Evolutionary conservation across 2,888 invertebrate genomes (phyloP).

Genomic region (Lepas anatifera): DNA sequence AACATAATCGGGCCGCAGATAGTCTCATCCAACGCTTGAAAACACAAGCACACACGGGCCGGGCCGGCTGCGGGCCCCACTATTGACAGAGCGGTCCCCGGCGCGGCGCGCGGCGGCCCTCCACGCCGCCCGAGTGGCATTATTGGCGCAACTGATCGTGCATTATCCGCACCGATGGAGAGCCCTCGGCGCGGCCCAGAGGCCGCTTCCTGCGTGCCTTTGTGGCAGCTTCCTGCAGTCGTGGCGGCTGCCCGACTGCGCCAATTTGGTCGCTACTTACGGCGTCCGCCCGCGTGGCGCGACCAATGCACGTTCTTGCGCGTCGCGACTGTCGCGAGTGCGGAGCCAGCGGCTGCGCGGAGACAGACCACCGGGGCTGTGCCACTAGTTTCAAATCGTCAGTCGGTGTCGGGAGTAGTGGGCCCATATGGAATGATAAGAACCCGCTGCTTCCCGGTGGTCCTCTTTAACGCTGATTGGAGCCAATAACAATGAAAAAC

Average conservation of each 20-base stretch:
- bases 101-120: not conserved
- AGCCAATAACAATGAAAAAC: no score
- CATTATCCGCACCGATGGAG: not conserved
- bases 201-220: constrained; percentile 3
- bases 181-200: not conserved
- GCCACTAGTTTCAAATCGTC: no score
- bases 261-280: constrained; percentile 5
- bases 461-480: no score
- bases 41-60: constrained; percentile 2
- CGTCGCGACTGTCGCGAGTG: no score
- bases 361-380: no score
- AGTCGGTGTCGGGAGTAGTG: no score
- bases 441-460: no score
- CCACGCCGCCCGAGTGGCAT: not conserved
- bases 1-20: not conserved
- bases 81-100: not conserved
- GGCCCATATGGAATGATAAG: no score
- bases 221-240: not conserved
- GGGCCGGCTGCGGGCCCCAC: not conserved
- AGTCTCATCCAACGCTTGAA: constrained; percentile 3
- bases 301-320: no score
- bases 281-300: not conserved
- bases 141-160: constrained; percentile 12
- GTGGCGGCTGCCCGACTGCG: not conserved
- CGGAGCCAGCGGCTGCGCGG: no score